phyloP scores from a whole-genome alignment of 2,888 invertebrate species.

The Plebejus melissa region DNA sequence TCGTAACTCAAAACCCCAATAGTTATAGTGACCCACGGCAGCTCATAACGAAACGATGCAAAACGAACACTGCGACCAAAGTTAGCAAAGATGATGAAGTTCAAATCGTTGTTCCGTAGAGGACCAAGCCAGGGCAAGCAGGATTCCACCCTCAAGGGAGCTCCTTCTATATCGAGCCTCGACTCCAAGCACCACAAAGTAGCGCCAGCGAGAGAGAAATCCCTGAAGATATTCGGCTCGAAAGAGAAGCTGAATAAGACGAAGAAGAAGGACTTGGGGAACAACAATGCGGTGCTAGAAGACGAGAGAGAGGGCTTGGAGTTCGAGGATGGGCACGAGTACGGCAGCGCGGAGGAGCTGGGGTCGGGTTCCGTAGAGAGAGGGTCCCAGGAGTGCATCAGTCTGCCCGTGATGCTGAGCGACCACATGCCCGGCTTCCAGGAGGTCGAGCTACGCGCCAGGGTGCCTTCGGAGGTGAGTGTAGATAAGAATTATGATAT shows the following conservation, averaged over 20 bases:
- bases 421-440: conserved; percentile 73
- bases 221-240: conserved; percentile 73
- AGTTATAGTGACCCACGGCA: conserved; percentile 29
- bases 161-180: conserved; percentile 82
- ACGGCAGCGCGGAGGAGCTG: conserved; percentile 71
- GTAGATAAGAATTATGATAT: neutral
- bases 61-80: conserved; percentile 66
- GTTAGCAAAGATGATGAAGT: conserved; percentile 89
- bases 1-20: neutral
- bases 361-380: conserved; percentile 59
- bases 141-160: conserved; percentile 77
- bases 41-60: conserved; percentile 43
- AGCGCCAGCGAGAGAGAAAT: conserved; percentile 68
- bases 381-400: conserved; percentile 72
- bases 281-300: conserved; percentile 73
- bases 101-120: conserved; percentile 95
- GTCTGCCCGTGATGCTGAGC: conserved; percentile 69
- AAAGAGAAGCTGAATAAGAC: conserved; percentile 75
- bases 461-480: conserved; percentile 70
- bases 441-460: conserved; percentile 67
- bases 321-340: conserved; percentile 65
- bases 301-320: conserved; percentile 67
- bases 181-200: conserved; percentile 80
- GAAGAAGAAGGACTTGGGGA: conserved; percentile 68
- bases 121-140: conserved; percentile 82